phyloP scores from a whole-genome alignment of 2,797 vertebrate species.

The Macroramphosus scolopax region DNA sequence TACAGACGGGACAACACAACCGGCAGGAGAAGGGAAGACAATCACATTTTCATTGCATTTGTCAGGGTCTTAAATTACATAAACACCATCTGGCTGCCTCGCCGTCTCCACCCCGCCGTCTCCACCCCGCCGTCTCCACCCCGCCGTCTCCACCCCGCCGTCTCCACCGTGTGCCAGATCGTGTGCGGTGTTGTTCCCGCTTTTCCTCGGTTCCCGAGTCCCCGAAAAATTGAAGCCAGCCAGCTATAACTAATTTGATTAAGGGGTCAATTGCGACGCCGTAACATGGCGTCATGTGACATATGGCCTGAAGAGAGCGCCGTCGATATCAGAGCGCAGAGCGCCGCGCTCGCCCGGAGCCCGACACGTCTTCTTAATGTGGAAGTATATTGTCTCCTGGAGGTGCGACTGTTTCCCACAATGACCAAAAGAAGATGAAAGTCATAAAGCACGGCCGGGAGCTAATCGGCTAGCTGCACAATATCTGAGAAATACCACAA shows the following conservation, averaged over 20 bases:
- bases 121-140: no score
- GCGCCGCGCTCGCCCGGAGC: constrained; percentile 49
- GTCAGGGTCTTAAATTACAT: constrained; percentile 69
- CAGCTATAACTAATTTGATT: constrained; percentile 71
- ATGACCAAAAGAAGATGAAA: constrained; percentile 56
- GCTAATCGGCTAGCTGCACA: constrained; percentile 47
- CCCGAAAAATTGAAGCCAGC: constrained; percentile 52
- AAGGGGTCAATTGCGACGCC: constrained; percentile 67
- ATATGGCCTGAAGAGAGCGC: constrained; percentile 40
- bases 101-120: no score
- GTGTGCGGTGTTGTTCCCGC: constrained; percentile 58
- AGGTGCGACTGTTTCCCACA: constrained; percentile 39
- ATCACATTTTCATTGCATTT: constrained; percentile 55
- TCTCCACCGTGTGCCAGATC: constrained; percentile 28
- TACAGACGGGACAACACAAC: constrained; percentile 33
- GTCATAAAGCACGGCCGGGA: constrained; percentile 43
- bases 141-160: constrained; percentile 14
- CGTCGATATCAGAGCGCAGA: constrained; percentile 48
- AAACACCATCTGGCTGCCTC: constrained; percentile 75
- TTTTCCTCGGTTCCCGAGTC: constrained; percentile 48
- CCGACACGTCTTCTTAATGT: constrained; percentile 65
- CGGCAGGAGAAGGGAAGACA: constrained; percentile 22
- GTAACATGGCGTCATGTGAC: constrained; percentile 49
- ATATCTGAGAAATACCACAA: no score
- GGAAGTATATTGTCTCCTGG: constrained; percentile 48